phyloP scores from a whole-genome alignment of 2,888 invertebrate species.

The Dynastes hyllus region DNA sequence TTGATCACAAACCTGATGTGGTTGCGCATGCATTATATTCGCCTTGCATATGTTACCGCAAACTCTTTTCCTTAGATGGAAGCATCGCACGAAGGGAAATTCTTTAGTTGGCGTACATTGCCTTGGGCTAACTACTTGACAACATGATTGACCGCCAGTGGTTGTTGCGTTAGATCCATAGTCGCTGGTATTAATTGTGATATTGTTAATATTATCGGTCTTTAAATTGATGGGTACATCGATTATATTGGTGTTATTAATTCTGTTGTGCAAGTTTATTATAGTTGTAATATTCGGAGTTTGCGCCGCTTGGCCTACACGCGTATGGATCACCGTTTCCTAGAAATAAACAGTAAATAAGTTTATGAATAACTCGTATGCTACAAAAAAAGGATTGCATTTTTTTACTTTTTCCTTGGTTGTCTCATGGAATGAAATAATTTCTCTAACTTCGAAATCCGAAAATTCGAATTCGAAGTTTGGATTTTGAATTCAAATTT shows the following conservation, averaged over 20 bases:
- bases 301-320: not conserved
- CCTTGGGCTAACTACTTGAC: conserved; percentile 67
- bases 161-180: conserved; percentile 2
- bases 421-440: too few species aligned
- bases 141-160: conserved; percentile 62
- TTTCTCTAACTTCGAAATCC: too few species aligned
- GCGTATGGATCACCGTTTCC: conserved; percentile 14
- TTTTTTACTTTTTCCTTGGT: too few species aligned
- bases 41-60: conserved; percentile 67
- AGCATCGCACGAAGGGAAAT: conserved; percentile 65
- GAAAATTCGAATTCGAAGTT: too few species aligned
- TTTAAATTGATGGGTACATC: conserved; percentile 69
- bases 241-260: conserved; percentile 56
- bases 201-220: conserved; percentile 68
- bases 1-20: conserved; percentile 61
- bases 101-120: conserved; percentile 64
- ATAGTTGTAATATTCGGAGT: conserved; percentile 47
- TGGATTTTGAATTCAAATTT: too few species aligned
- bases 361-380: too few species aligned
- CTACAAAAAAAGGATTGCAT: too few species aligned
- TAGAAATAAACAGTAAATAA: not conserved
- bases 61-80: conserved; percentile 65
- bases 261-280: conserved; percentile 46
- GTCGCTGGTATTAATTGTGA: conserved; percentile 59
- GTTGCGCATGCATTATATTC: conserved; percentile 66